Evolutionary conservation across 2,113 vertebrate genomes (phyloP), one percentile per base, ranked within the genome.

Genomic region (Bos taurus): DNA sequence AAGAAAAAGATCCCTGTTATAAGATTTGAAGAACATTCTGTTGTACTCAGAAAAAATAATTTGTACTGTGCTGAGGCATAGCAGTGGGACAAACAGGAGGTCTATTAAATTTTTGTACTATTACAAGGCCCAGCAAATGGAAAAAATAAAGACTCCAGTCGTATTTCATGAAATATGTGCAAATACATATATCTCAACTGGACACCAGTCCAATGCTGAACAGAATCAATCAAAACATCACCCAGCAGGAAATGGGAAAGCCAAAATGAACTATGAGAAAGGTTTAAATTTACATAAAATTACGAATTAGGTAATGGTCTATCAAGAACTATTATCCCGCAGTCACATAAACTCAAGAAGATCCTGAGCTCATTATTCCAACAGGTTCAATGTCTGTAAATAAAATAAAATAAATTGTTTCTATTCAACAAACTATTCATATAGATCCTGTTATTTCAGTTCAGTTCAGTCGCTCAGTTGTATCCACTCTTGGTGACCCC

Each of bases 281-380:
- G 9, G 40, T 3, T 1, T n/a, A 78, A 57, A 57, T 25, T 6
- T 48, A 11, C 23, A 43, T 6, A 52, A 54, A 95, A 54, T 15
- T 28, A 62, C 8, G 15, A 59, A 54, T 28, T 1, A 56, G 6
- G 11, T 15, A 28, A 56, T 28, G 48, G 12, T 26, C 15, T 28
- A 7, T 60, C n/a, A 60, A 36, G 10, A 19, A 10, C 56, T 43
- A 7, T 64, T 28, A 2, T 0, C 48, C 40, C 7, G 0, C 2
- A 56, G 15, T 56, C 17, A 6, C 3, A 74, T 2, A 33, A 19
- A 50, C 13, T 10, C 5, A 21, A 43, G 13, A 43, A 43, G 43
- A 19, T 52, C 54, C 3, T 46, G 26, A 19, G 54, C 23, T 17
- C 11, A 1, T 15, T 46, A 26, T 52, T 25, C 26, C 6, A 10